These are phyloP conservation scores for Xestoiulus laeticollis DNA, from an alignment of 2,888 invertebrate genomes.

Conservation along the genomic window DNA sequence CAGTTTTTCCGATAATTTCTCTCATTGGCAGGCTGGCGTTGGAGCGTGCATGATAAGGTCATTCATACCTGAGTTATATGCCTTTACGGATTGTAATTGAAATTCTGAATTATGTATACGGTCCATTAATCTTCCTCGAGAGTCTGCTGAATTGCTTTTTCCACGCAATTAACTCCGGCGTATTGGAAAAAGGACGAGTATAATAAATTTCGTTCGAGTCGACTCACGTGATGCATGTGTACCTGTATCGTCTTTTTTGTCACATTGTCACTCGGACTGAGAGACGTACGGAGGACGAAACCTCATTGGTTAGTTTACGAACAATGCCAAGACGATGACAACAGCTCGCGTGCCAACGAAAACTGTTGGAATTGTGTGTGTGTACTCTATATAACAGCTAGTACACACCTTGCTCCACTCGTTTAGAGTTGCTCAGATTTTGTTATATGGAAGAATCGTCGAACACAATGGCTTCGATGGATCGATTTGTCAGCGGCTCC, in stretches of 20 bases:
- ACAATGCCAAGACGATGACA: too few relatives aligned
- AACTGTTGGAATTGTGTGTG: too few relatives aligned
- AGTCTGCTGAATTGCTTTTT: slow-evolving; percentile 10
- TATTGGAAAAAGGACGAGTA: neutral
- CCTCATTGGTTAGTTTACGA: too few relatives aligned
- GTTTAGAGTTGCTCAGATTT: slow-evolving; percentile 5
- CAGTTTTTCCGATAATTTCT: slow-evolving; percentile 24
- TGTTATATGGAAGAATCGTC: neutral
- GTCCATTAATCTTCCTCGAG: slow-evolving; percentile 32
- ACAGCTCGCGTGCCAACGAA: too few relatives aligned
- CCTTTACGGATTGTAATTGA: slow-evolving; percentile 33
- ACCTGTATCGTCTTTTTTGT: neutral
- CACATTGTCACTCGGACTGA: neutral
- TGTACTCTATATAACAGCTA: too few relatives aligned
- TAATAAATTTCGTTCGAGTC: slow-evolving; percentile 4
- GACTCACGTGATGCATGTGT: neutral
- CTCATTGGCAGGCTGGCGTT: neutral
- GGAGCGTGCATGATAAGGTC: slow-evolving; percentile 5
- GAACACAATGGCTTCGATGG: neutral
- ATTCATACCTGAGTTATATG: slow-evolving; percentile 22
- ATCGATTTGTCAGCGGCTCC: slow-evolving; percentile 29
- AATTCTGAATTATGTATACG: slow-evolving; percentile 23
- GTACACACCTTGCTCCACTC: neutral
- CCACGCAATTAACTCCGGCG: neutral
- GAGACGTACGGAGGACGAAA: too few relatives aligned